Evolutionary conservation across 1,140 invertebrate species (phyloP), one percentile per base, ranked within the genome.

Genomic region (Thaumetopoea pityocampa): DNA sequence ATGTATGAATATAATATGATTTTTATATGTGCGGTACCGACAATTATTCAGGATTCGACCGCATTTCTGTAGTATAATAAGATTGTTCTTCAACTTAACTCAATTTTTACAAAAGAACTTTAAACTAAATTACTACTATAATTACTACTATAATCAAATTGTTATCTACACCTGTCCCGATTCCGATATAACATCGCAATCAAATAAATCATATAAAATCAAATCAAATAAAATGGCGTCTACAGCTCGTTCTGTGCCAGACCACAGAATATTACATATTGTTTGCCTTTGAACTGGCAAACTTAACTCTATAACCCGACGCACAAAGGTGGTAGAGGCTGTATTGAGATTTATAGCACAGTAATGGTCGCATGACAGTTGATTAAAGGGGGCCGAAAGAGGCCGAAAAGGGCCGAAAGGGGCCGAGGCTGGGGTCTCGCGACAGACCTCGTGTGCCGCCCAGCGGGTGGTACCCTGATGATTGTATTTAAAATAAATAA

Each of bases 401-500:
- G 62, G 35, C 56, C 73, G 63, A 68, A 83, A 64, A 76, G 70
- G 65, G 56, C 73, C 79, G 76, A 74, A 77, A 74, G 68, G 56
- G 62, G 35, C 56, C 73, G 63, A 68, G 70, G 73, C 68, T 58
- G 79, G 79, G 68, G 69, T 67, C 73, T 73, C 64, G 69, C 69
- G 76, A 78, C 72, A 72, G 73, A 56, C 71, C 49, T 55, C 70
- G 53, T 71, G 71, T 63, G 66, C 62, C 49, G 37, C 68, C 55
- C 72, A 22, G 62, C 74, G 53, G 78, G 74, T 60, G 67, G 46
- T 63, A 60, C 65, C 66, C 70, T 82, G 74, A 82, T 78, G 78
- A 82, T 79, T 82, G 68, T 82, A 76, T 82, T 82, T 80, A 82
- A 82, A 77, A 82, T 82, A 82, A 82, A 80, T 82, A 82, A 82